phyloP scores from a whole-genome alignment of 1,140 invertebrate genomes.

The Trinorchestia longiramus region DNA sequence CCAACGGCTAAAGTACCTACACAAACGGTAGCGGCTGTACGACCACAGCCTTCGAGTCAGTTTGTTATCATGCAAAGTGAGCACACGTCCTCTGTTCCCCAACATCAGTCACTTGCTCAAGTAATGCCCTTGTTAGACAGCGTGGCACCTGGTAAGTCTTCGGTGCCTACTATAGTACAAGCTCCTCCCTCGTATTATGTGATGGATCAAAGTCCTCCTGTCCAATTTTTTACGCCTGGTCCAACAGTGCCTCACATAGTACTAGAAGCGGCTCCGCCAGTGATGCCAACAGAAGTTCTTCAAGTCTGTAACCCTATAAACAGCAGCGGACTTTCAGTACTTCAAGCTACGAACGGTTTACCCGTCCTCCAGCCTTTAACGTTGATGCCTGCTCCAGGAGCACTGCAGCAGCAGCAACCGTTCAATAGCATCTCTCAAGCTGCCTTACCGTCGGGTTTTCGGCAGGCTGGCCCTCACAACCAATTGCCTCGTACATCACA shows the following conservation, averaged over 20 bases:
- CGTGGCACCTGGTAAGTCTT: not conserved
- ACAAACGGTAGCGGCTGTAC: not conserved
- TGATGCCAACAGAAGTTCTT: not conserved
- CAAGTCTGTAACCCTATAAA: conserved; percentile 1
- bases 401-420: not conserved
- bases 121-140: not conserved
- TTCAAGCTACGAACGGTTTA: not conserved
- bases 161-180: not conserved
- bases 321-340: not conserved
- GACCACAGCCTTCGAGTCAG: conserved; percentile 8
- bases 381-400: not conserved
- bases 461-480: conserved; percentile 49
- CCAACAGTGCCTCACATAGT: not conserved
- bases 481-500: conserved; percentile 41
- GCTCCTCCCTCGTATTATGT: conserved; percentile 2
- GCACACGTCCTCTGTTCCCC: not conserved
- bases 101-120: not conserved
- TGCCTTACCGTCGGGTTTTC: not conserved
- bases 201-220: not conserved
- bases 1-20: not conserved
- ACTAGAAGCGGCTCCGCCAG: not conserved
- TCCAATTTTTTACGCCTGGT: conserved; percentile 11
- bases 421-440: not conserved
- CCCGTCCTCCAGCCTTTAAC: conserved; percentile 10
- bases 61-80: not conserved